Evolutionary conservation across 2,113 vertebrate genomes (phyloP), one percentile per base, ranked within the genome.

Genomic region (Sterna hirundo): DNA sequence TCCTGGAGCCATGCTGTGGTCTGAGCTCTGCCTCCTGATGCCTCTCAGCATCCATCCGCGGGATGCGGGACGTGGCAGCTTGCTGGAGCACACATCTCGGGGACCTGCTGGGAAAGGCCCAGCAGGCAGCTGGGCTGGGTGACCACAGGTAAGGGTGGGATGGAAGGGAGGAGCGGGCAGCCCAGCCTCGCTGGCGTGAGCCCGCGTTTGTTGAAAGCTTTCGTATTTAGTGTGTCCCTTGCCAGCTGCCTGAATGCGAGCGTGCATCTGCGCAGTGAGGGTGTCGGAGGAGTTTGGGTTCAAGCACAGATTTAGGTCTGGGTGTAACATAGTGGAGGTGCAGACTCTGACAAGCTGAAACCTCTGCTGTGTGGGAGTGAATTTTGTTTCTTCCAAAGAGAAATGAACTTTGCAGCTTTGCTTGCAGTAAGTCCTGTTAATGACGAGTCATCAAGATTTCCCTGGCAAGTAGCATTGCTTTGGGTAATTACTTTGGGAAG

Each of bases 241-340:
- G 79, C 36, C 46, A 36, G 46, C 5, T 13, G 20, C 49, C 20
- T 8, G 65, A 42, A 16, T 0, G 15, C 3, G 1, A 25, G 55
- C 0, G 3, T 18, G 30, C 3, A 1, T 42, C 51, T 30, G 84
- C 0, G 6, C 30, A 5, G 32, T 1, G 55, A 16, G 44, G 72
- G 2, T 27, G 44, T 30, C 0, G 4, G 14, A 2, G 55, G 64
- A 22, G 64, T 42, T 47, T n/a, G 89, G 62, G 18, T 76, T 55
- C 26, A 9, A 36, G 49, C 34, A 18, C 44, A 7, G 65, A 2
- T 47, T 38, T 1, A 0, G 49, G 22, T 36, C 72, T 44, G 79
- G 61, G 42, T 60, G 38, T 76, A n/a, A 44, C 11, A 1, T 7
- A 18, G 29, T 11, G 27, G 25, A 42, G 10, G 2, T 14, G 66